Percentiles rank a stretch among this genome's conserved stretches.
These are phyloP conservation scores for Ageneiosus marmoratus DNA, from an alignment of 2,113 vertebrate genomes.

Conservation along the genomic window DNA sequence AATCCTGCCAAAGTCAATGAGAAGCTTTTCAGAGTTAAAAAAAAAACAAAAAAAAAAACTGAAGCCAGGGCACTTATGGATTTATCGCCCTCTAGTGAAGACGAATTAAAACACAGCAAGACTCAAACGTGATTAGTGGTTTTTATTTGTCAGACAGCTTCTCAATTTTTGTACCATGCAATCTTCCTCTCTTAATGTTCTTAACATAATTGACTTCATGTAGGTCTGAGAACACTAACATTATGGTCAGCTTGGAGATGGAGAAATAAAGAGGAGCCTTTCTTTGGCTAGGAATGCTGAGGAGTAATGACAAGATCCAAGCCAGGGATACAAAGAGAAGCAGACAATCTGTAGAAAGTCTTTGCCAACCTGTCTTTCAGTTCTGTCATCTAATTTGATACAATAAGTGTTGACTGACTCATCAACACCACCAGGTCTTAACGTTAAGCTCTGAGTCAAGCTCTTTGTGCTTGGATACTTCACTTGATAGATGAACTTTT, in stretches of 20 bases:
- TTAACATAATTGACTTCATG: too few species aligned
- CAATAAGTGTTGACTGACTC: neutral
- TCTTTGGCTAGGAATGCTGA: neutral
- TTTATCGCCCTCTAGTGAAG: slow-evolving; percentile 42
- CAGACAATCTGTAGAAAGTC: slow-evolving; percentile 6
- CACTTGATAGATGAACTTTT: slow-evolving; percentile 17
- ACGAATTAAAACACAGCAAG: neutral
- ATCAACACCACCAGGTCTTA: neutral
- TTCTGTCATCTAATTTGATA: neutral
- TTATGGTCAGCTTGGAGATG: neutral
- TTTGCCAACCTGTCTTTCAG: neutral
- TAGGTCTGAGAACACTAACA: neutral
- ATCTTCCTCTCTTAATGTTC: too few species aligned
- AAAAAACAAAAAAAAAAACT: too few species aligned
- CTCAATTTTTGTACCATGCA: neutral
- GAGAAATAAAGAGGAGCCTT: neutral
- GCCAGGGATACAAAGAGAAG: neutral
- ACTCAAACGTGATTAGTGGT: neutral
- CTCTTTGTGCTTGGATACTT: neutral
- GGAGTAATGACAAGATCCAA: neutral
- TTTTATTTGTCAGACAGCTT: neutral
- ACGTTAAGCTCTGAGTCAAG: neutral
- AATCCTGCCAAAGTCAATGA: neutral
- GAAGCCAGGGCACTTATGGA: too few species aligned
- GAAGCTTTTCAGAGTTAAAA: slow-evolving; percentile 8